Evolutionary conservation across 2,888 invertebrate genomes (phyloP).

Genomic region (Acleris emargana): DNA sequence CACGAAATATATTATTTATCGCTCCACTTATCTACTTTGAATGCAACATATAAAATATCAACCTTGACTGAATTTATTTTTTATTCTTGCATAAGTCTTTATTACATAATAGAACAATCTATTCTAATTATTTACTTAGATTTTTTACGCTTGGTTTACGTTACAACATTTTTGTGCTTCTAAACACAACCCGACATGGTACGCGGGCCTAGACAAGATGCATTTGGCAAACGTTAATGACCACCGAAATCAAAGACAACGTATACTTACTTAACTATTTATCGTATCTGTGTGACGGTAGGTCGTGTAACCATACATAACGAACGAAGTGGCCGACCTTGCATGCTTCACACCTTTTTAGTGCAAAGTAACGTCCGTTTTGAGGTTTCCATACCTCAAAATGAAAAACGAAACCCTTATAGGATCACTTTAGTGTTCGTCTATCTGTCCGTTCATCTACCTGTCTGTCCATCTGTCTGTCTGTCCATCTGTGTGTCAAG

Average conservation of each 20-base stretch:
- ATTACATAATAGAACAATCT: constrained; percentile 11
- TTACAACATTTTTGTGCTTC: constrained; percentile 13
- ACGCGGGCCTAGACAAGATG: too few relatives aligned
- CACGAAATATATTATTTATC: constrained; percentile 9
- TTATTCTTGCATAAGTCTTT: not conserved
- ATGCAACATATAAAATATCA: constrained; percentile 6
- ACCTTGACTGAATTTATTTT: constrained; percentile 23
- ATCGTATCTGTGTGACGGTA: not conserved
- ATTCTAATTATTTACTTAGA: constrained; percentile 6
- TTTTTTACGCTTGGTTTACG: constrained; percentile 24
- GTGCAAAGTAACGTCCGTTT: too few relatives aligned
- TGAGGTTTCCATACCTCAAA: too few relatives aligned
- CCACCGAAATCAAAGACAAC: too few relatives aligned
- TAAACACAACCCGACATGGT: not conserved
- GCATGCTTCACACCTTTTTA: too few relatives aligned
- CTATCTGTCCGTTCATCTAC: too few relatives aligned
- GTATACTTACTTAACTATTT: not conserved
- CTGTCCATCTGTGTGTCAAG: too few relatives aligned
- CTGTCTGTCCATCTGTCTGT: too few relatives aligned
- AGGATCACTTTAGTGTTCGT: too few relatives aligned
- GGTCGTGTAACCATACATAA: too few relatives aligned
- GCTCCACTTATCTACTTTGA: constrained; percentile 27
- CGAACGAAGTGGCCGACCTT: too few relatives aligned
- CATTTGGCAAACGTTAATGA: not conserved
- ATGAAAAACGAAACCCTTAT: too few relatives aligned